Base-by-base conservation (phyloP, 2,888 invertebrate genomes). In the Steinernema scapterisci region DNA sequence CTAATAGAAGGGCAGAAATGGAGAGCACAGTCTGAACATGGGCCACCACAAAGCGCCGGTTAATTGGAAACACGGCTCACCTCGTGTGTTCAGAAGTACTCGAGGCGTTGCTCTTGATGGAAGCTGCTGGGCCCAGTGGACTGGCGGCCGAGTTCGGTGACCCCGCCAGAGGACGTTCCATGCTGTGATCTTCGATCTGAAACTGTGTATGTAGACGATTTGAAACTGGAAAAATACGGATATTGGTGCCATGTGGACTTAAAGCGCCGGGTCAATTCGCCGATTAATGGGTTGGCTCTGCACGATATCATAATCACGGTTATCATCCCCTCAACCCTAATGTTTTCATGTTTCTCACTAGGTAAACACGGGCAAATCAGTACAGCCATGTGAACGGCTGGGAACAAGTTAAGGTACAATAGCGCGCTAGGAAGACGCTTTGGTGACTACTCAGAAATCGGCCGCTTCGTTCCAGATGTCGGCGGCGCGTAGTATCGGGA, bases 51-150 rank as follows among this genome's bases (percentile, higher is more conserved):
- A 38, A 9, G 9, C 38, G 5, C 38, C 3, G 38, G 38, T 38
- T 38, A 38, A 38, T 38, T 38, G 38, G 9, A 38, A 48, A 16
- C 63, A 1, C 6, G 3, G 78, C 78, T 51, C 19, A 82, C 82
- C 82, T 82, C 13, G 82, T 82, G 72, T 82, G 81, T 48, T 82
- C 81, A 1, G 82, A 82, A 11, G 78, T 79, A 25, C 78, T 79
- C 70, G 79, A 79, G 3, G 80, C 80, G 71, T 79, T 81, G 31
- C 80, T 80, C 63, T 81, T 81, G 75, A 81, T 74, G 6, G 82
- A 81, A n/a, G 78, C 79, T 52, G 75, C 78, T 72, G 79, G 80
- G n/a, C 56, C 63, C 2, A 63, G 63, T 9, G 63, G 71, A 21
- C 45, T 45, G 23, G 71, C 44, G 9, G 44, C 71, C 6, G 71